Conservation (phyloP, 2,113 vertebrate species). For the Platysteira castanea region DNA sequence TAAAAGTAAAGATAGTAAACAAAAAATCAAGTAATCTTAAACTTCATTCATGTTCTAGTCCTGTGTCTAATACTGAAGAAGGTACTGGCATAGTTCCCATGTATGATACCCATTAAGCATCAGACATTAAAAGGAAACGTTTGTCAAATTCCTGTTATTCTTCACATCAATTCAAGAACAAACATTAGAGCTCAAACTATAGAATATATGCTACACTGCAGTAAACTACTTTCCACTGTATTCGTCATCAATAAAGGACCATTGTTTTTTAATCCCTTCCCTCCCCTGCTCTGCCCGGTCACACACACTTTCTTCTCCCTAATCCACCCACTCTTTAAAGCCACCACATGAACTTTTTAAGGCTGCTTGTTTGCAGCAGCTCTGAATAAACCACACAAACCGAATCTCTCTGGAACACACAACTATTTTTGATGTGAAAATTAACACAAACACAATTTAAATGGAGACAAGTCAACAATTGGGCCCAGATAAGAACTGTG, state of each 20-base stretch:
- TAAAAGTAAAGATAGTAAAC: not conserved
- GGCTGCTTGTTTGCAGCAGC: not conserved
- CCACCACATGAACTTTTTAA: not conserved
- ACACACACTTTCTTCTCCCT: not conserved
- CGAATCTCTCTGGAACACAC: not conserved
- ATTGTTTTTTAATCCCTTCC: constrained; percentile 31
- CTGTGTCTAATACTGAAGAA: not conserved
- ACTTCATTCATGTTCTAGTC: not conserved
- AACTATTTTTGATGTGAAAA: constrained; percentile 13
- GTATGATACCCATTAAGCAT: not conserved
- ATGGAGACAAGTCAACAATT: not conserved
- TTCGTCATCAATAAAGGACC: not conserved
- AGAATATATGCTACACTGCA: not conserved
- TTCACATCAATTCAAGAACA: not conserved
- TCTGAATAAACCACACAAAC: not conserved
- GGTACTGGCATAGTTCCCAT: not conserved
- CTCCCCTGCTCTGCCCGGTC: not conserved
- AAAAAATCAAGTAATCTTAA: not conserved
- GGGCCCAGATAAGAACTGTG: not conserved
- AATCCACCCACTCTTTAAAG: not conserved
- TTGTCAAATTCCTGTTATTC: not conserved
- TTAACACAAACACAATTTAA: not conserved
- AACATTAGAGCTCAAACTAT: not conserved
- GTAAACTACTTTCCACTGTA: not conserved
- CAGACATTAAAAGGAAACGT: not conserved